Base-by-base conservation (phyloP, 2,797 vertebrate species). In the Aulostomus chinensis region DNA sequence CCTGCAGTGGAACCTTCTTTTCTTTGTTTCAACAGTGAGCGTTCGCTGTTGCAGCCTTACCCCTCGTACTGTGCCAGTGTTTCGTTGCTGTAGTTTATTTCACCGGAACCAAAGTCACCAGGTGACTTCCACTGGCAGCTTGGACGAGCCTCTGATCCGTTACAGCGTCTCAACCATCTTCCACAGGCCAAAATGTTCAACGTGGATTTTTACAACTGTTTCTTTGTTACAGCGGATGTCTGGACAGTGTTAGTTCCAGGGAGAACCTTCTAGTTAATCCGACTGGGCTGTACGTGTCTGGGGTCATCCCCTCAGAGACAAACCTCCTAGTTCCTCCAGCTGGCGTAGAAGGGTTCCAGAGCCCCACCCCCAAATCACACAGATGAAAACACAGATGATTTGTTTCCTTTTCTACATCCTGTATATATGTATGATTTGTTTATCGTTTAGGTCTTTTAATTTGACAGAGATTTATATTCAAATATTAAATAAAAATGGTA, bases 401-500 rank as follows among this genome's bases (percentile, higher is more conserved):
- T 66, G 35, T 82, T 89, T 89, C 75, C 59, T 90, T 90, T 89
- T 85, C 78, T 85, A 86, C 73, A 86, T 80, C 83, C 6, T 91
- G 80, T 88, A 89, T 83, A 90, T 86, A 86, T 80, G 71, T 87
- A 84, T 79, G 81, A 87, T 85, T 87, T 89, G 83, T 88, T 79
- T 88, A 86, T 87, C 62, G 82, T 84, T 90, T 89, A 83, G 79
- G 68, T 87, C 86, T 84, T 88, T 90, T 88, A 62, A 84, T 88
- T 89, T 89, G 83, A 83, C 76, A 89, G 85, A 91, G 86, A 90
- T 92, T 91, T 93, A 90, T 92, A 92, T 91, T 89, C 73, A 86
- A 91, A 86, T 81, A 89, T 80, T 69, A 86, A 88, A 89, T 85
- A 88, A 89, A 88, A 84, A 84, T 54, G 36, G 76, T 80, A 83